phyloP scores from a whole-genome alignment of 2,113 vertebrate genomes.

The Falcunculus frontatus region DNA sequence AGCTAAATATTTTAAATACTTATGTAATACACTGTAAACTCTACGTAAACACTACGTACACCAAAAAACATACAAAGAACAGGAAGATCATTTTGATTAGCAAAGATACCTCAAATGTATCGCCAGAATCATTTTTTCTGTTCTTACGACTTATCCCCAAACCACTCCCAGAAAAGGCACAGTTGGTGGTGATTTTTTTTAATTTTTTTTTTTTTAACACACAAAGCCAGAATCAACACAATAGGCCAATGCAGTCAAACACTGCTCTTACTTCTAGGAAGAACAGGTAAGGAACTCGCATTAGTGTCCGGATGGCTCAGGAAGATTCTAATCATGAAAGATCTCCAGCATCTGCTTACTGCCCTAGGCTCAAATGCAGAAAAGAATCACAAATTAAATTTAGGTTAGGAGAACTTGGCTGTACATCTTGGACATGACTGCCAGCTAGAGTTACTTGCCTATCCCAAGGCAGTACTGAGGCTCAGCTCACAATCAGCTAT shows the following conservation, averaged over 20 bases:
- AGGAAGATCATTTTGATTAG: slow-evolving; percentile 43
- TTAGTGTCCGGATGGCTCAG: neutral
- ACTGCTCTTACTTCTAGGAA: neutral
- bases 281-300: neutral
- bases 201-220: neutral
- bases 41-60: neutral
- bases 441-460: neutral
- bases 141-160: slow-evolving; percentile 44
- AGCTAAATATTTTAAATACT: slow-evolving; percentile 15
- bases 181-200: neutral
- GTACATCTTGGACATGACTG: neutral
- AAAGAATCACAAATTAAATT: neutral
- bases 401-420: neutral
- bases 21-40: neutral
- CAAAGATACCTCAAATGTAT: slow-evolving; percentile 27
- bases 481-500: neutral
- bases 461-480: neutral
- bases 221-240: slow-evolving; percentile 24
- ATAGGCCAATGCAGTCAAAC: neutral
- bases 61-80: neutral
- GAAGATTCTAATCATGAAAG: neutral
- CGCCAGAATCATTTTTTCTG: slow-evolving; percentile 18
- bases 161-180: slow-evolving; percentile 46
- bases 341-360: slow-evolving; percentile 14
- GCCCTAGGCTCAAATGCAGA: neutral